These are phyloP conservation scores for Druon quercuslanigerum DNA, from an alignment of 1,140 invertebrate genomes.

Conservation along the genomic window DNA sequence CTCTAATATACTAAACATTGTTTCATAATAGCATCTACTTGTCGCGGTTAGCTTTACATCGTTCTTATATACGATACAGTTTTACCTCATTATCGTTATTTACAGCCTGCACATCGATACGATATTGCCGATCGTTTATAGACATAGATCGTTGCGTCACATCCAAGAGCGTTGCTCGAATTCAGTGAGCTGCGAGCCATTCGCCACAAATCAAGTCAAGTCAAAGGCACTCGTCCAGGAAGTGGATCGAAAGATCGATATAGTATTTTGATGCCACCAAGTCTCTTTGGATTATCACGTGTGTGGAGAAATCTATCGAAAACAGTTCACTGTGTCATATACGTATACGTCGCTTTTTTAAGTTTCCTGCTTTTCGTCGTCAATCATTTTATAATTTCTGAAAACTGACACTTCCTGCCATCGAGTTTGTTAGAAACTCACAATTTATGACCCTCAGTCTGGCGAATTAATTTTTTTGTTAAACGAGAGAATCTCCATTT, in stretches of 20 bases:
- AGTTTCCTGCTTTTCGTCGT: background rate
- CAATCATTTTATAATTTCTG: background rate
- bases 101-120: constrained; percentile 22
- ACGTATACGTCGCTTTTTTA: background rate
- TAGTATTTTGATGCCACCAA: background rate
- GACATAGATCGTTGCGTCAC: constrained; percentile 28
- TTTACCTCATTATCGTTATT: constrained; percentile 31
- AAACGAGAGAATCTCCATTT: no score
- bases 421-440: no score
- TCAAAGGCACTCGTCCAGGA: constrained; percentile 30
- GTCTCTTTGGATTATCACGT: background rate
- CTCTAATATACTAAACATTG: background rate
- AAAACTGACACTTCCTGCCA: no score
- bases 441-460: no score
- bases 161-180: constrained; percentile 2
- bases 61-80: constrained; percentile 3
- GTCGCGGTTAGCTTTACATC: constrained; percentile 21
- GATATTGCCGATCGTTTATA: constrained; percentile 18
- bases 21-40: constrained; percentile 26
- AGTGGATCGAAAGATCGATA: constrained; percentile 26
- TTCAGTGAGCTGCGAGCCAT: constrained; percentile 22
- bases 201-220: constrained; percentile 29
- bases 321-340: background rate
- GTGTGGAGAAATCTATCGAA: background rate
- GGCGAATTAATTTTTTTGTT: no score